Conservation (phyloP, 2,113 vertebrate species). For the Halichoerus grypus region DNA sequence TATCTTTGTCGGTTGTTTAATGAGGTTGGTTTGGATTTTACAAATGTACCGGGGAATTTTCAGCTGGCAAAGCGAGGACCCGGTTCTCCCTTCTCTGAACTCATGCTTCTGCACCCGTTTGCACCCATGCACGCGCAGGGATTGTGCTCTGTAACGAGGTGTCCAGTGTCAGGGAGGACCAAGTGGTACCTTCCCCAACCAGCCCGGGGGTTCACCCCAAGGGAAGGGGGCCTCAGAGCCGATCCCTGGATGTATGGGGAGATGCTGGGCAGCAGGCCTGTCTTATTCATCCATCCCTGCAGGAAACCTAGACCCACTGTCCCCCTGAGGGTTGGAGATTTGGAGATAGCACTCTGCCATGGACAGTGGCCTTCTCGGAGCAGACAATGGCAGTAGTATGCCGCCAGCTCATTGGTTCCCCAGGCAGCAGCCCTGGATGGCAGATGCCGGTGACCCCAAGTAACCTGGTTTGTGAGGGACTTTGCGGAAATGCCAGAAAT, state of each 20-base stretch:
- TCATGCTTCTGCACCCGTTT: accelerated
- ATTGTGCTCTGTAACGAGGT: background rate
- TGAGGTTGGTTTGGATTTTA: background rate
- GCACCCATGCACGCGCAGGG: background rate
- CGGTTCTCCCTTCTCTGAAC: background rate
- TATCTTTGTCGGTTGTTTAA: background rate
- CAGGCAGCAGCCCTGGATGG: background rate
- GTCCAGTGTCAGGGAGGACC: no score
- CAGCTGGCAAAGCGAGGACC: background rate
- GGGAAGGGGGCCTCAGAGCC: background rate
- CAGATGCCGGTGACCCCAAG: background rate
- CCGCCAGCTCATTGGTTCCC: accelerated
- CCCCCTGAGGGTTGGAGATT: background rate
- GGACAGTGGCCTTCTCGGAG: background rate
- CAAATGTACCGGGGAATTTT: background rate
- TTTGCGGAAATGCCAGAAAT: background rate
- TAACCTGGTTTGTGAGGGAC: background rate
- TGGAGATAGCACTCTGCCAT: background rate
- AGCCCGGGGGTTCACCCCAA: no score
- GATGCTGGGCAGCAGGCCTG: no score
- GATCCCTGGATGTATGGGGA: accelerated
- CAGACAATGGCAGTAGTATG: background rate
- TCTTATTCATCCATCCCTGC: background rate
- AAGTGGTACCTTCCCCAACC: accelerated
- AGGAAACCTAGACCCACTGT: background rate